phyloP scores from a whole-genome alignment of 2,797 vertebrate species.

The Clarias laeviceps region DNA sequence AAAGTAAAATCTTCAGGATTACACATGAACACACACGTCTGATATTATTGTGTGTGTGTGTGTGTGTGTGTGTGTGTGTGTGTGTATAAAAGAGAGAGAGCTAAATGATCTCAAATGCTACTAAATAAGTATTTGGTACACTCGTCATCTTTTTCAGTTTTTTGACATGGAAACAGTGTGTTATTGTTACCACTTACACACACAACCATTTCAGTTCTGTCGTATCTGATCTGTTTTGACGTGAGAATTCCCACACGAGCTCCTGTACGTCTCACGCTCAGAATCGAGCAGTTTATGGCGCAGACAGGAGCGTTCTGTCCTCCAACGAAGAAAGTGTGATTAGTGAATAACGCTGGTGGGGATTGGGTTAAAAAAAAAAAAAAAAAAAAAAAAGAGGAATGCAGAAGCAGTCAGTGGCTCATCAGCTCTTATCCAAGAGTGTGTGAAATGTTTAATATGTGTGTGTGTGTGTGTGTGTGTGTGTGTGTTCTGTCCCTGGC shows the following conservation, averaged over 20 bases:
- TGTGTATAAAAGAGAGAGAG: background rate
- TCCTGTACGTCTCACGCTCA: background rate
- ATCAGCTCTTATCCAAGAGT: constrained; percentile 74
- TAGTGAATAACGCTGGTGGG: constrained; percentile 70
- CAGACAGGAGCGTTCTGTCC: constrained; percentile 34
- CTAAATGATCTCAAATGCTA: background rate
- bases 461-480: background rate
- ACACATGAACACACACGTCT: background rate
- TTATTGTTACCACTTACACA: background rate
- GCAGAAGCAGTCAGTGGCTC: constrained; percentile 74
- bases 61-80: background rate
- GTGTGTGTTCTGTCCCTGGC: constrained; percentile 76
- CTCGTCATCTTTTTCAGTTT: background rate
- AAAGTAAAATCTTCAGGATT: background rate
- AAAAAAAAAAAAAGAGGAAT: constrained; percentile 55
- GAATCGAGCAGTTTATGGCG: background rate
- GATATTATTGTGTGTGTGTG: background rate
- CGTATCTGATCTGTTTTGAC: background rate
- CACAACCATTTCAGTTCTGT: background rate
- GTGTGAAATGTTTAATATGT: constrained; percentile 73
- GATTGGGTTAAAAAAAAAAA: constrained; percentile 67
- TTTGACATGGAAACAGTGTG: background rate
- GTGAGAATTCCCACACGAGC: background rate
- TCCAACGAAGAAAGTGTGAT: constrained; percentile 60
- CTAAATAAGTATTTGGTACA: background rate